Base-by-base conservation (phyloP, 2,888 invertebrate genomes). In the Drepanosiphum platanoidis region DNA sequence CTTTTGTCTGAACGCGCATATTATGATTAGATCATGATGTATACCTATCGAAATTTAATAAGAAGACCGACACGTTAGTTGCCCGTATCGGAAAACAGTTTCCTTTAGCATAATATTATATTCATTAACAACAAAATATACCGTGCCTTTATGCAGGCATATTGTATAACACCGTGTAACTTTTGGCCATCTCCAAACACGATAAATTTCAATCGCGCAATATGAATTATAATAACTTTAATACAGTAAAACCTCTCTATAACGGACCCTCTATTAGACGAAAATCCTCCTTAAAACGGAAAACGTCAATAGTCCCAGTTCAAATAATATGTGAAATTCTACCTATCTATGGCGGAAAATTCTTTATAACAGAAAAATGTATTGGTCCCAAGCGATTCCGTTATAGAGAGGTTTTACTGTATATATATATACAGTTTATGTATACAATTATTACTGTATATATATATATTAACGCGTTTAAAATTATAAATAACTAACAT, bases 1-100 rank as follows among this genome's bases (percentile, higher is more conserved):
- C 58, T 81, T 58, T 81, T 39, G 70, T 81, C 58, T 58, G 71
- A 39, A 36, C 4, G 34, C 36, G n/a, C 80, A 30, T 70, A n/a
- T n/a, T n/a, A 39, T 81, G 81, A 70, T 70, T 52, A 68, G 46
- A 80, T 80, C 52, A 52, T 32, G 27, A 52, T 32, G 27, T 30
- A 78, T 78, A 78, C 64, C 64, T 64, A 78, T 64, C n/a, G 46
- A 11, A 15, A 4, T 1, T 66, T 66, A 66, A 66, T 66, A 66
- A 22, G 2, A 32, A 15, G 32, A 32, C 18, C 32, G 32, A 61
- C 61, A 27, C 22, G 52, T 52, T 52, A 7, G 52, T 13, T 52
- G 52, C 22, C 22, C 2, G 27, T 2, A 27, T 61, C 7, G n/a
- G 61, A 61, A 27, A 61, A 61, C n/a, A 8, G n/a, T 61, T 27